phyloP scores from a whole-genome alignment of 1,140 invertebrate species.

The Chironomus striatipennis region DNA sequence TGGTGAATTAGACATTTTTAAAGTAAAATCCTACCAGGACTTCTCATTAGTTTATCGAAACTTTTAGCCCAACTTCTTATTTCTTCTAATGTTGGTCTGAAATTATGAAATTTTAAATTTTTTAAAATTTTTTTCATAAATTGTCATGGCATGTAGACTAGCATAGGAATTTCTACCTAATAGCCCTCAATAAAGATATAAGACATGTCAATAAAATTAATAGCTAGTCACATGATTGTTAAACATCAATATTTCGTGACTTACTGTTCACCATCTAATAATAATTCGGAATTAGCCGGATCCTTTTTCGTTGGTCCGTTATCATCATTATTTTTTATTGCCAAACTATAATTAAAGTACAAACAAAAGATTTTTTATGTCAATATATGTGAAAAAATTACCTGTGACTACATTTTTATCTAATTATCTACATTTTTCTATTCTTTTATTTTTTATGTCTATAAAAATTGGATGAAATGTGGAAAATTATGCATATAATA shows the following conservation, averaged over 20 bases:
- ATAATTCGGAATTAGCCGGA: slow-evolving; percentile 48
- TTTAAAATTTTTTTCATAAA: too few species aligned
- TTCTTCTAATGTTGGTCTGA: slow-evolving; percentile 81
- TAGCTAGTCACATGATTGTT: background rate
- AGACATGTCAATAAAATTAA: background rate
- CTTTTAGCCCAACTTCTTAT: slow-evolving; percentile 90
- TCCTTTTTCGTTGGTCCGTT: slow-evolving; percentile 53
- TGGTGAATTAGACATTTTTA: background rate
- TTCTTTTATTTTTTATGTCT: too few species aligned
- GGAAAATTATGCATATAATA: background rate
- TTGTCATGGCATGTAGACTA: too few species aligned
- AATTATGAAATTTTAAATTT: slow-evolving; percentile 28
- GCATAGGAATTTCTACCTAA: too few species aligned
- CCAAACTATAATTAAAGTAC: slow-evolving; percentile 44
- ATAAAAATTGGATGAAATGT: too few species aligned
- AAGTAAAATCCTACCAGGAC: slow-evolving; percentile 51
- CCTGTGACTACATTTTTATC: background rate
- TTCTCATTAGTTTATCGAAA: slow-evolving; percentile 93
- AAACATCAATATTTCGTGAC: slow-evolving; percentile 32
- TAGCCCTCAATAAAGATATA: slow-evolving; percentile 1
- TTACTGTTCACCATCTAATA: slow-evolving; percentile 55
- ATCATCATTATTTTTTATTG: slow-evolving; percentile 54
- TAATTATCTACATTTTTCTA: background rate
- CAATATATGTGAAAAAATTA: background rate
- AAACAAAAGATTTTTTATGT: slow-evolving; percentile 27